Percentiles rank a stretch among this genome's conserved stretches.
Evolutionary conservation across 2,113 vertebrate genomes (phyloP).

Genomic region (Siniperca knerii): DNA sequence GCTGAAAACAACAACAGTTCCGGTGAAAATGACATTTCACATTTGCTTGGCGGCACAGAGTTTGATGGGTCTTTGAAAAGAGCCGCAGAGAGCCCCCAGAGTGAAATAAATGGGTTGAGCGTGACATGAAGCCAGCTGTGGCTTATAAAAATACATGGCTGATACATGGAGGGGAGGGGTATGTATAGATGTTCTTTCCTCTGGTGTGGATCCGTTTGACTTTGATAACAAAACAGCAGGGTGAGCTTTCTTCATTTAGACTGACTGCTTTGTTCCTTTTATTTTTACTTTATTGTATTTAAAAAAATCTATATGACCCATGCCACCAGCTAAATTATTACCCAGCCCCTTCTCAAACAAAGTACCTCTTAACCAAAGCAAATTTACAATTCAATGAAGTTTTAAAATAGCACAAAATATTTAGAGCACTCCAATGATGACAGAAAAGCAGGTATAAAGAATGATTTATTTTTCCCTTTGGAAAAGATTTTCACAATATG

Average conservation of each 20-base stretch:
- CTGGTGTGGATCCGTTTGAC: background rate
- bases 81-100: slow-evolving; percentile 13
- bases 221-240: slow-evolving; percentile 24
- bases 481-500: background rate
- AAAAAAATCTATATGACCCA: background rate
- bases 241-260: background rate
- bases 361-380: background rate
- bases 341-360: background rate
- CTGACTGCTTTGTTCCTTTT: background rate
- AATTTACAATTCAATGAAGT: background rate
- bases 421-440: background rate
- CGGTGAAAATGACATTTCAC: slow-evolving; percentile 61
- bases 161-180: background rate
- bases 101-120: slow-evolving; percentile 57
- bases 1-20: slow-evolving; percentile 24
- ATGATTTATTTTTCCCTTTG: background rate
- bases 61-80: slow-evolving; percentile 48
- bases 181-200: slow-evolving; percentile 13
- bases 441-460: background rate
- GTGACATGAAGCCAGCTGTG: slow-evolving; percentile 66
- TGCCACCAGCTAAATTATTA: background rate
- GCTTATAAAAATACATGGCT: slow-evolving; percentile 52
- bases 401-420: background rate
- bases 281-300: background rate
- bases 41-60: slow-evolving; percentile 38